phyloP scores from a whole-genome alignment of 2,888 invertebrate species.

The Lydus trimaculatus region DNA sequence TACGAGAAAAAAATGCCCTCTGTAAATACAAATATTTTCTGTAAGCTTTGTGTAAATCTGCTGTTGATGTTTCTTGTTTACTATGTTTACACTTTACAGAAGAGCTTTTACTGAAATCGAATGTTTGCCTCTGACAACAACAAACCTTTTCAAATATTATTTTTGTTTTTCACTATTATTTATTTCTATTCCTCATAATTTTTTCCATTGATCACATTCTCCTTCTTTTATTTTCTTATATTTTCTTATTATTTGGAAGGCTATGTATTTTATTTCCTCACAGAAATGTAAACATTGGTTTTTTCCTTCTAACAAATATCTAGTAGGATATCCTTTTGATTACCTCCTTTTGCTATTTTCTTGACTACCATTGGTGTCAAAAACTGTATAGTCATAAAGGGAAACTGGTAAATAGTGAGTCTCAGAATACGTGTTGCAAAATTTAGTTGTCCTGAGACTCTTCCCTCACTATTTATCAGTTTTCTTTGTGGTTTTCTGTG shows the following conservation, averaged over 20 bases:
- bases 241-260: not conserved
- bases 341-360: too few species aligned
- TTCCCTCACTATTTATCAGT: not conserved
- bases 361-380: too few species aligned
- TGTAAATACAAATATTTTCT: slow-evolving; percentile 22
- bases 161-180: too few species aligned
- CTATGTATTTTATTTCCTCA: too few species aligned
- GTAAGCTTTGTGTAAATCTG: slow-evolving; percentile 56
- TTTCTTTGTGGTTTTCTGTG: slow-evolving; percentile 35
- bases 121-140: too few species aligned
- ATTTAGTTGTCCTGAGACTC: too few species aligned
- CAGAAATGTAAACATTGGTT: too few species aligned
- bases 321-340: too few species aligned
- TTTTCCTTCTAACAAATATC: too few species aligned
- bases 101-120: slow-evolving; percentile 11
- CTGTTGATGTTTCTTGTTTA: slow-evolving; percentile 51
- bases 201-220: too few species aligned
- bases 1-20: not conserved
- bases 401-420: not conserved
- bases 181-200: too few species aligned
- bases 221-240: not conserved
- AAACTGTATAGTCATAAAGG: not conserved
- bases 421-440: not conserved
- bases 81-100: slow-evolving; percentile 7
- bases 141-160: not conserved